A percentile compares a stretch with the other conserved stretches of the same genome.
phyloP scores from a whole-genome alignment of 2,888 invertebrate species.

The Nectonema munidae region DNA sequence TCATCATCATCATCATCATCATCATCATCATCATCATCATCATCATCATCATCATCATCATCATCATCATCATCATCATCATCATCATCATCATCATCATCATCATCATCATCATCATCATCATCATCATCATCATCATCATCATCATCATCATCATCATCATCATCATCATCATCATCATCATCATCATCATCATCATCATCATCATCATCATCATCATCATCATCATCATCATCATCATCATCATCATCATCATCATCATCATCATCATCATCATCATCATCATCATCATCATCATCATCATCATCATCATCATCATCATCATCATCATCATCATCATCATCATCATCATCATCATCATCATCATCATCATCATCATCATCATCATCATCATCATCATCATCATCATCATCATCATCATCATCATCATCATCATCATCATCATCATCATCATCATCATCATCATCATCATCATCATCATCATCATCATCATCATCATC shows the following conservation, averaged over 20 bases:
- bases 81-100: slow-evolving; percentile 14
- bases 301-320: slow-evolving; percentile 13
- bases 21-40: slow-evolving; percentile 13
- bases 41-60: slow-evolving; percentile 13
- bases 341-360: slow-evolving; percentile 14
- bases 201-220: slow-evolving; percentile 13
- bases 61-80: slow-evolving; percentile 13
- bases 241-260: slow-evolving; percentile 11
- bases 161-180: slow-evolving; percentile 11
- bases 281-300: slow-evolving; percentile 15
- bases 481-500: too few relatives aligned
- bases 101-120: slow-evolving; percentile 13
- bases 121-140: slow-evolving; percentile 13
- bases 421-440: slow-evolving; percentile 11
- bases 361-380: slow-evolving; percentile 14
- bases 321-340: slow-evolving; percentile 14
- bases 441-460: slow-evolving; percentile 11
- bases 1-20: slow-evolving; percentile 11
- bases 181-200: slow-evolving; percentile 15
- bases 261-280: slow-evolving; percentile 14
- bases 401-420: slow-evolving; percentile 13
- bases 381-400: slow-evolving; percentile 15
- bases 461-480: slow-evolving; percentile 9
- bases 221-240: slow-evolving; percentile 9
- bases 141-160: slow-evolving; percentile 14